Evolutionary conservation across 2,113 vertebrate genomes (phyloP).

Genomic region (Dolichallabes microphthalmus): DNA sequence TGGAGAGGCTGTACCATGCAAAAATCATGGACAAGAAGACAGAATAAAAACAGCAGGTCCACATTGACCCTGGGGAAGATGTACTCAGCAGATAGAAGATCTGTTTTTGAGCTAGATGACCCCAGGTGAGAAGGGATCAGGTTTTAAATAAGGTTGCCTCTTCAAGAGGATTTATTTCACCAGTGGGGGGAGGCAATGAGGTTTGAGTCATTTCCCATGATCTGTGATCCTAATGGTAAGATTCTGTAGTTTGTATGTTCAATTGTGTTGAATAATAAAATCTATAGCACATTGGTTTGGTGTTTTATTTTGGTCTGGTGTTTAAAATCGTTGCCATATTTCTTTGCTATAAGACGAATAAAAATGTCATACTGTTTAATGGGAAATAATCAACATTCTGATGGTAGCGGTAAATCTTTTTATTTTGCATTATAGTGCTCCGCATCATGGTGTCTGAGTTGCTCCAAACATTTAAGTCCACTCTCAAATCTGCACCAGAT

Average conservation of each 20-base stretch:
- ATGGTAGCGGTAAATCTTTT: neutral
- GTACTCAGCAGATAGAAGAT: slow-evolving; percentile 49
- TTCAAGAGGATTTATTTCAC: slow-evolving; percentile 57
- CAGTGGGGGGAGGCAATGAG: slow-evolving; percentile 37
- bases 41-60: slow-evolving; percentile 56
- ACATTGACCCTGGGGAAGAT: slow-evolving; percentile 57
- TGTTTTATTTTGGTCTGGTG: neutral
- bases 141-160: slow-evolving; percentile 61
- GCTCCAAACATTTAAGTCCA: slow-evolving; percentile 43
- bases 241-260: neutral
- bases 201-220: slow-evolving; percentile 52
- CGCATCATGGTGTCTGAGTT: neutral
- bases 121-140: slow-evolving; percentile 52
- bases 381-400: neutral
- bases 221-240: slow-evolving; percentile 40
- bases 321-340: neutral
- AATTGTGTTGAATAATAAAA: neutral
- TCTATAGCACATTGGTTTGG: neutral
- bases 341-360: neutral
- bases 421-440: neutral
- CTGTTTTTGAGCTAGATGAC: slow-evolving; percentile 44
- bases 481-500: slow-evolving; percentile 67
- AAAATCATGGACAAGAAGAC: slow-evolving; percentile 27
- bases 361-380: neutral
- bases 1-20: slow-evolving; percentile 49